These are phyloP conservation scores for Carpatolechia fugitivella DNA, from an alignment of 2,888 invertebrate genomes.

Conservation along the genomic window DNA sequence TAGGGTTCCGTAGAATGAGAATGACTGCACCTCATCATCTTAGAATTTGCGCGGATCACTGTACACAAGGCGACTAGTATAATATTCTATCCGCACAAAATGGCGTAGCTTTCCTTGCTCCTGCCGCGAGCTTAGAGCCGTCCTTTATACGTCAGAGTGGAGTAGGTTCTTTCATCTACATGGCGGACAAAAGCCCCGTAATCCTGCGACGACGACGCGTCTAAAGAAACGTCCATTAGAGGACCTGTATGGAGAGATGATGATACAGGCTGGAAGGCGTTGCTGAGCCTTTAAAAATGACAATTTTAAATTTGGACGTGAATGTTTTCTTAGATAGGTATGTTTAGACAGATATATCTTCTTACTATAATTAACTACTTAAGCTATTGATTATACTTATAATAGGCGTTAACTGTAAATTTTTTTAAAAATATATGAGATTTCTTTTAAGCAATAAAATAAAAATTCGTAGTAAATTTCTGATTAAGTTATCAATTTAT, in stretches of 20 bases:
- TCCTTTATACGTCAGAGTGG: slow-evolving; percentile 25
- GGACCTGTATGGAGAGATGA: not conserved
- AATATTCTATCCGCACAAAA: slow-evolving; percentile 33
- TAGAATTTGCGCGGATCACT: not conserved
- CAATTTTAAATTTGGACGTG: not conserved
- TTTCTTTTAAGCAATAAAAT: too few relatives aligned
- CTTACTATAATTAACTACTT: too few relatives aligned
- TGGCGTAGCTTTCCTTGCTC: slow-evolving; percentile 25
- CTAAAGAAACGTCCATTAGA: not conserved
- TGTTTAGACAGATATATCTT: too few relatives aligned
- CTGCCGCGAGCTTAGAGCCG: slow-evolving; percentile 14
- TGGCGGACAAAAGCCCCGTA: slow-evolving; percentile 30
- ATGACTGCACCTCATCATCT: too few relatives aligned
- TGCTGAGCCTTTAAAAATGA: not conserved
- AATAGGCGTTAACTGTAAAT: too few relatives aligned
- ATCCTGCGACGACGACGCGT: slow-evolving; percentile 26
- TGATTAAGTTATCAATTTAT: too few relatives aligned
- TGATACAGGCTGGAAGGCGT: not conserved
- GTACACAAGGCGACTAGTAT: slow-evolving; percentile 18
- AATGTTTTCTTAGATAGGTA: not conserved
- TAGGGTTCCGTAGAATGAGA: too few relatives aligned
- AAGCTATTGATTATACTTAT: too few relatives aligned
- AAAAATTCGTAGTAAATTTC: too few relatives aligned
- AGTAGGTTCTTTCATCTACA: slow-evolving; percentile 30
- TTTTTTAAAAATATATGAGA: too few relatives aligned